Conservation (phyloP, 2,797 vertebrate genomes). For the Squalus acanthias region DNA sequence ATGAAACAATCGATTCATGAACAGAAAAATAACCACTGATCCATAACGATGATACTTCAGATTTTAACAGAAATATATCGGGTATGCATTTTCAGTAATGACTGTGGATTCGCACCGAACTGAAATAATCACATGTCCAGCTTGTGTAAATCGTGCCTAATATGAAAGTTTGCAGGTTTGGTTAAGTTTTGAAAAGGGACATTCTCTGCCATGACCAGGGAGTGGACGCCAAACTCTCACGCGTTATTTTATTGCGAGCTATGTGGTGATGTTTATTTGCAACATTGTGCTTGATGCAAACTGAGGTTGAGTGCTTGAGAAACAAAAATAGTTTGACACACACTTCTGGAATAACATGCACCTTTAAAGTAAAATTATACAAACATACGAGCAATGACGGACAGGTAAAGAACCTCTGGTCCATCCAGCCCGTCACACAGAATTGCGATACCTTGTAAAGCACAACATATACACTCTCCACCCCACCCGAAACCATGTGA, state of each 20-base stretch:
- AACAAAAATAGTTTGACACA: background rate
- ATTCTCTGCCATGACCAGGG: background rate
- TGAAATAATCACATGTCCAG: background rate
- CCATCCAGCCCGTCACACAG: too few species aligned
- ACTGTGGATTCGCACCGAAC: background rate
- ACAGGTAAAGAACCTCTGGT: too few species aligned
- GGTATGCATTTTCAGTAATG: background rate
- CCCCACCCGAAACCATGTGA: too few species aligned
- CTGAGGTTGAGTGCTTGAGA: background rate
- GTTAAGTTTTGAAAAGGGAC: background rate
- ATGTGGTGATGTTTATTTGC: too few species aligned
- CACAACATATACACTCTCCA: too few species aligned
- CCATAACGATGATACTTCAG: background rate
- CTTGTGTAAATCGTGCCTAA: background rate
- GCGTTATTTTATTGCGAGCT: too few species aligned
- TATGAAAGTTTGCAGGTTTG: background rate
- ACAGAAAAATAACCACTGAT: background rate
- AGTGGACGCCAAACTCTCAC: background rate
- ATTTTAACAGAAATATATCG: background rate
- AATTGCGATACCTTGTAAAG: too few species aligned
- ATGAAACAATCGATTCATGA: background rate
- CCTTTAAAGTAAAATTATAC: background rate
- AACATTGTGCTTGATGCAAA: background rate
- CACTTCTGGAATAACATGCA: background rate
- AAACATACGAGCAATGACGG: too few species aligned